phyloP scores from a whole-genome alignment of 2,888 invertebrate species.

The Caradrina clavipalpis region DNA sequence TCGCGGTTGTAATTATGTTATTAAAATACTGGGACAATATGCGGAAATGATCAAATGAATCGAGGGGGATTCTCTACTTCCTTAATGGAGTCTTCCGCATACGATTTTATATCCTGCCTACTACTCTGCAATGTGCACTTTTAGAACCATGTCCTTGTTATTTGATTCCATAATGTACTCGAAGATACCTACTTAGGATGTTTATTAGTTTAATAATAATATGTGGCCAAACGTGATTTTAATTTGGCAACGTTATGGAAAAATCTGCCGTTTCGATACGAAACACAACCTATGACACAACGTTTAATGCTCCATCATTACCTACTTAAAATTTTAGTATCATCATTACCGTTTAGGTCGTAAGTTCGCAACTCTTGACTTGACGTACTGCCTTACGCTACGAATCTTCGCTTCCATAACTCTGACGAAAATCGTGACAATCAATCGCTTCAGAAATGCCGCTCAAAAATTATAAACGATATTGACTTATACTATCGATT shows the following conservation, averaged over 20 bases:
- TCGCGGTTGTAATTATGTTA: slow-evolving; percentile 8
- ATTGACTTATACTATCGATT: too few relatives aligned
- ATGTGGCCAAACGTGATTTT: not conserved
- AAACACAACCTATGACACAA: not conserved
- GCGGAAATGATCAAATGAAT: slow-evolving; percentile 38
- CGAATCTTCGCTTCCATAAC: too few relatives aligned
- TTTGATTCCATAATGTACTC: not conserved
- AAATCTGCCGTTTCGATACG: not conserved
- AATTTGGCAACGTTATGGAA: not conserved
- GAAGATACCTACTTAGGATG: not conserved
- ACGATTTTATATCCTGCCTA: slow-evolving; percentile 26
- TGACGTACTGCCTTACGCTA: slow-evolving; percentile 1
- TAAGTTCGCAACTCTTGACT: slow-evolving; percentile 11
- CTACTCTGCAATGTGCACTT: slow-evolving; percentile 6
- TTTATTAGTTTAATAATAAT: not conserved
- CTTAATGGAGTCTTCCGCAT: slow-evolving; percentile 43
- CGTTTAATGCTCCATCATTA: not conserved
- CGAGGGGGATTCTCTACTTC: slow-evolving; percentile 36
- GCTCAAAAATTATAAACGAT: too few relatives aligned
- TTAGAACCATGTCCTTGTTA: slow-evolving; percentile 1
- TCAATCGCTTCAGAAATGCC: too few relatives aligned
- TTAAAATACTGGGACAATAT: slow-evolving; percentile 18
- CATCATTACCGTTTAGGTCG: slow-evolving; percentile 13
- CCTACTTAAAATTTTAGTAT: not conserved
- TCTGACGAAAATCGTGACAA: too few relatives aligned